Base-by-base conservation (phyloP, 2,888 invertebrate species). In the Noctua pronuba region DNA sequence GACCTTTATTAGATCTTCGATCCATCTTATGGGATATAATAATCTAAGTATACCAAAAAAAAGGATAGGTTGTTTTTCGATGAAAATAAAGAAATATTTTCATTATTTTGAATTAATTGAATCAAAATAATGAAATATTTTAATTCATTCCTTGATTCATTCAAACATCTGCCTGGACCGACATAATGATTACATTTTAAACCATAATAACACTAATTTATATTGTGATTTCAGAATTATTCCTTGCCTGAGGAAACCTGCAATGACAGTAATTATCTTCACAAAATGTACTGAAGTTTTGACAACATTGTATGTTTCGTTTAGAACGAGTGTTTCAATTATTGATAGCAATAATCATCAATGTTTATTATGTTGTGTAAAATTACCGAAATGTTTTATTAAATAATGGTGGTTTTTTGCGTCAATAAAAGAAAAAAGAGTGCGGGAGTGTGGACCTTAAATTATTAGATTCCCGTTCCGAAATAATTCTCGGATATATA, bases 311-410 rank as follows among this genome's bases (percentile, higher is more conserved):
- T 87, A 80, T 67, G 71, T 21, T 18, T 24, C 6, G 75, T 75
- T 83, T 79, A 77, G 66, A 35, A 71, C 41, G 49, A 55, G 31
- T 62, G 41, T 62, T 52, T 52, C 35, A 70, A 79, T 21, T 75
- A 73, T 82, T 79, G 80, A 77, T 73, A 67, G 67, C 74, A 75
- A 74, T 75, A 49, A 77, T 52, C 8, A 69, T 83, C 18, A 75
- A 76, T 65, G n/a, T 79, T 82, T 70, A 77, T 85, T 91, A 88
- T 90, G 89, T 89, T 90, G 91, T 88, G 88, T 85, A 85, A 89
- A 90, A 93, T 91, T 89, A 89, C 87, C 86, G 71, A 90, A 91
- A 90, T 90, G 84, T 90, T 93, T 93, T 91, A 91, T 91, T 89
- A 84, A 83, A 85, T 88, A 80, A 90, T 89, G 88, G 80, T 66